Base-by-base conservation (phyloP, 2,888 invertebrate species). In the Pimpla rufipes region DNA sequence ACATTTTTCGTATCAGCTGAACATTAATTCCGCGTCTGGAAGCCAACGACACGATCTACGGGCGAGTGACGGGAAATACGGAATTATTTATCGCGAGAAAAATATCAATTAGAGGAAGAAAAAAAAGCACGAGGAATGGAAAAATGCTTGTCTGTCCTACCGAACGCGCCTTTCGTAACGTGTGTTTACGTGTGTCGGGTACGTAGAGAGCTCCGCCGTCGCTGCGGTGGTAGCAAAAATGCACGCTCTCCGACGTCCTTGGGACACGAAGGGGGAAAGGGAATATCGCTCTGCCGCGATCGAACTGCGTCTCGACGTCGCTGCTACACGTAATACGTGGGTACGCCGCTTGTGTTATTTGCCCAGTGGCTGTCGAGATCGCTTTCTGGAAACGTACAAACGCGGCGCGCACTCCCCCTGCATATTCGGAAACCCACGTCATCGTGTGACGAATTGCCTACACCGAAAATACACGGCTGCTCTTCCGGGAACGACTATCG, bases 171-270 rank as follows among this genome's bases (percentile, higher is more conserved):
- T 62, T 62, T 62, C 62, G 62, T 62, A 62, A 62, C 23, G 8
- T 18, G 10, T 37, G 18, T 29, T 29, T 37, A 62, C 18, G 8
- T 29, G 57, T 16, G 37, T 4, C 7, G 62, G 62, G 23, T 13
- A n/a, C n/a, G n/a, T n/a, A n/a, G 21, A 23, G 23, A 55, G 5
- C 29, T 29, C 29, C 29, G 29, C 29, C 3, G 5, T n/a, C 10
- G n/a, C 18, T 6, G 40, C 10, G 23, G 37, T 62, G 40, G 16
- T 13, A 62, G 18, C 70, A 37, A 42, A 78, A 74, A 42, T 77
- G 45, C 47, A 66, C 70, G 68, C 42, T 83, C 75, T 66, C 75
- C 75, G 66, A 70, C 75, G 83, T 62, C 83, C 83, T 83, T 83
- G 79, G 71, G 42, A 57, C 45, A 18, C 71, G 71, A 13, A 45